phyloP scores from a whole-genome alignment of 2,797 vertebrate species.

The Acanthurus tractus region DNA sequence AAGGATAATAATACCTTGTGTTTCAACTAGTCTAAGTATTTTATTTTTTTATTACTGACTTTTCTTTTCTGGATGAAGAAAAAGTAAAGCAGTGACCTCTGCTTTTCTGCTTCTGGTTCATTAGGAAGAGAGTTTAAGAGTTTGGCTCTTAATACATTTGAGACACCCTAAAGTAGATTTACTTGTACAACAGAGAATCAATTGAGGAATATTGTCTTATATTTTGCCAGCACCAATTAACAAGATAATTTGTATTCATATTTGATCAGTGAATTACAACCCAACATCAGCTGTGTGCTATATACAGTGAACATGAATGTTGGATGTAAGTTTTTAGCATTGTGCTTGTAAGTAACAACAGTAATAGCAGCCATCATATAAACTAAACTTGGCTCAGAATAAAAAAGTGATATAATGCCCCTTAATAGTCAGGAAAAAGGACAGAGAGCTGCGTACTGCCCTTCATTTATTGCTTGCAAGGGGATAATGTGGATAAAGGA shows the following conservation, averaged over 20 bases:
- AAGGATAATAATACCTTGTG: too few relatives aligned
- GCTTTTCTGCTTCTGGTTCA: too few relatives aligned
- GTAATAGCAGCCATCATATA: neutral
- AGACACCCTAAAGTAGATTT: too few relatives aligned
- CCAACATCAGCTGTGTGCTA: neutral
- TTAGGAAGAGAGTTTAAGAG: too few relatives aligned
- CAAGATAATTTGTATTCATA: neutral
- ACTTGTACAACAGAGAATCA: neutral
- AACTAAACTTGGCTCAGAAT: conserved; percentile 4
- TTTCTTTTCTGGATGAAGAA: too few relatives aligned
- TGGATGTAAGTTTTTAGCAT: neutral
- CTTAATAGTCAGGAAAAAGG: neutral
- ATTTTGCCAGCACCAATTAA: too few relatives aligned
- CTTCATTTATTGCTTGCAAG: neutral
- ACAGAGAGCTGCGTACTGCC: neutral
- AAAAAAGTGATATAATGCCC: neutral
- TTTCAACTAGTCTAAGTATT: too few relatives aligned
- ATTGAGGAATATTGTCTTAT: too few relatives aligned
- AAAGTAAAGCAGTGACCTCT: too few relatives aligned
- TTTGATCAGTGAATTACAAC: neutral
- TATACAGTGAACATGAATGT: neutral
- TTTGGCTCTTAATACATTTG: too few relatives aligned
- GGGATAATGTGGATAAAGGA: neutral
- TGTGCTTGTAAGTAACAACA: conserved; percentile 1
- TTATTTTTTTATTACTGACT: too few relatives aligned